phyloP scores from a whole-genome alignment of 2,797 vertebrate genomes.

The Gymnopithys bicolor region DNA sequence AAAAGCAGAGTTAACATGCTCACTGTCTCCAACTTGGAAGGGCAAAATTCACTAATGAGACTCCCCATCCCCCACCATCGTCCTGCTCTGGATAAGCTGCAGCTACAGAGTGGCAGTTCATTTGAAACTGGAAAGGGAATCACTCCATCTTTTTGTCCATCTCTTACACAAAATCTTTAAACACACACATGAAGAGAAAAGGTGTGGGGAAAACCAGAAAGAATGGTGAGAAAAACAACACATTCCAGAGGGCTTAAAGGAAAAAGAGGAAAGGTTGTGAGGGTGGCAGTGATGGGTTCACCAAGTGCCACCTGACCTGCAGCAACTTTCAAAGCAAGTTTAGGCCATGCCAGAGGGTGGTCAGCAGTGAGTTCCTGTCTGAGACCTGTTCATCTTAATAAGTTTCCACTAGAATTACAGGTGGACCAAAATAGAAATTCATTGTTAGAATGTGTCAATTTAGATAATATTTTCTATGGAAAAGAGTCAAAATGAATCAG shows the following conservation, averaged over 20 bases:
- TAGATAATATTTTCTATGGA: not conserved
- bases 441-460: not conserved
- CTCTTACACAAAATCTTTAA: not conserved
- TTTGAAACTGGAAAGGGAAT: not conserved
- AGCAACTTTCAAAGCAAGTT: not conserved
- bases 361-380: not conserved
- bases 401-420: not conserved
- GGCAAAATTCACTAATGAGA: not conserved
- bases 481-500: not conserved
- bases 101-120: not conserved
- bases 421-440: not conserved
- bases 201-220: not conserved
- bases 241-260: not conserved
- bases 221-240: not conserved
- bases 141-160: not conserved
- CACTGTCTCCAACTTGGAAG: not conserved
- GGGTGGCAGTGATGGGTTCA: not conserved
- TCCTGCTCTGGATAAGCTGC: not conserved
- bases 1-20: not conserved
- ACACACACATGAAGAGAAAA: not conserved
- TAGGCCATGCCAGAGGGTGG: not conserved
- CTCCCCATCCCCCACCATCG: not conserved
- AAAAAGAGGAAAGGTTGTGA: not conserved
- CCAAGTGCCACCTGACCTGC: not conserved
- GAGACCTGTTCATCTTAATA: not conserved